Base-by-base conservation (phyloP, 2,888 invertebrate genomes). In the Cantharis flavilabris region DNA sequence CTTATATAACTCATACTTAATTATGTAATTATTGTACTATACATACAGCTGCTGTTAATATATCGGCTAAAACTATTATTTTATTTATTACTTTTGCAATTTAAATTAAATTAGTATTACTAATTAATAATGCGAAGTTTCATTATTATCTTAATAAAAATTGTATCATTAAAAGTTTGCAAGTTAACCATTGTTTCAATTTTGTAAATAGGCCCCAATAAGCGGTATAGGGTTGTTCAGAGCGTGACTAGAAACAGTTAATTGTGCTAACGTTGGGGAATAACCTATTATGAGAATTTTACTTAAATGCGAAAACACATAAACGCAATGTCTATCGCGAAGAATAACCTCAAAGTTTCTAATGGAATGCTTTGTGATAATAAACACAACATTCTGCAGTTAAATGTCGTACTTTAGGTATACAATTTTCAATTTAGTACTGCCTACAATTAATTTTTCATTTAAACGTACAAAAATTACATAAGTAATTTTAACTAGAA, bases 11-110 rank as follows among this genome's bases (percentile, higher is more conserved):
- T 28, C 70, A 20, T 72, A 73, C 75, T 64, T 78, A 26, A 23
- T 23, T 72, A 73, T 77, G 72, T 78, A 78, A 78, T 72, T 72
- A 76, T 78, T 78, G 78, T 78, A 78, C 62, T 65, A 78, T 78
- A 76, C 76, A 4, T 49, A 49, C n/a, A 49, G 49, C n/a, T 73
- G 49, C n/a, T 73, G 76, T 78, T 76, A 76, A 76, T 76, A 76
- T 65, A 78, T 73, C 75, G 69, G 70, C 70, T 78, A 75, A 75
- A 78, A 67, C 33, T 67, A 67, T 13, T 67, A 18, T 16, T 67
- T 67, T 18, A 23, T 67, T n/a, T 67, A n/a, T 67, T 23, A 67
- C n/a, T 67, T 67, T 67, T 67, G 49, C 49, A 7, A n/a, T n/a
- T 49, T 49, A 49, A n/a, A 49, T 49, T 49, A 49, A 49, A 49